Conservation (phyloP, 2,113 vertebrate genomes). For the Pterocles gutturalis region DNA sequence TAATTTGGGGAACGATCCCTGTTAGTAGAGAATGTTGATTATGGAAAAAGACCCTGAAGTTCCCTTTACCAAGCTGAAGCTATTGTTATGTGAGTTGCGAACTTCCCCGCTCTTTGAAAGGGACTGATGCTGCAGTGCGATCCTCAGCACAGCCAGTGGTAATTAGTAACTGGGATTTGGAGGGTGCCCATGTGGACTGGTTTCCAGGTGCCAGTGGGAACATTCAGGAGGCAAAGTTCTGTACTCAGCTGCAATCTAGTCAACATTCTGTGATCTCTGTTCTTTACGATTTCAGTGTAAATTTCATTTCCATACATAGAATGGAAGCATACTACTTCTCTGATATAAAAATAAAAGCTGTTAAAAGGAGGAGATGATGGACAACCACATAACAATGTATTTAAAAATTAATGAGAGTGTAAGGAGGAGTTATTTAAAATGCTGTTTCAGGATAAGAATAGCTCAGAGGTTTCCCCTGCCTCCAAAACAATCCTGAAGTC, state of each 20-base stretch:
- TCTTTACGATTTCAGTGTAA: not conserved
- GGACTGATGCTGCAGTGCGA: rapidly evolving
- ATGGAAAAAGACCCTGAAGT: not conserved
- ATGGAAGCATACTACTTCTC: not conserved
- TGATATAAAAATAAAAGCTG: constrained; percentile 13
- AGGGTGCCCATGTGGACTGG: not conserved
- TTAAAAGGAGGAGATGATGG: constrained; percentile 15
- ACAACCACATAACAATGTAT: not conserved
- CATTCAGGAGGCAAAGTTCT: not conserved
- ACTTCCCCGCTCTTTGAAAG: not conserved
- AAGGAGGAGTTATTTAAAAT: constrained; percentile 16
- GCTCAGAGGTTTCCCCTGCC: not conserved
- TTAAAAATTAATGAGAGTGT: constrained; percentile 19
- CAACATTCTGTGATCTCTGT: not conserved
- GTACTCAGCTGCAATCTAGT: not conserved
- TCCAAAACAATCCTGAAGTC: not conserved
- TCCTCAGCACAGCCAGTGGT: not conserved
- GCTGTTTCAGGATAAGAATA: constrained; percentile 23
- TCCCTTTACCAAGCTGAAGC: not conserved
- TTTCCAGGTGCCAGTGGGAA: not conserved
- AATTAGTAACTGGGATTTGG: not conserved
- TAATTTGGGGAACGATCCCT: not conserved
- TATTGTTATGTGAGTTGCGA: rapidly evolving
- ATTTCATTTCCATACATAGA: not conserved
- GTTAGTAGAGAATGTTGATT: not conserved